Evolutionary conservation across 2,113 vertebrate genomes (phyloP), one percentile per base, ranked within the genome.

Genomic region (Cyprinodon brontotheroides): DNA sequence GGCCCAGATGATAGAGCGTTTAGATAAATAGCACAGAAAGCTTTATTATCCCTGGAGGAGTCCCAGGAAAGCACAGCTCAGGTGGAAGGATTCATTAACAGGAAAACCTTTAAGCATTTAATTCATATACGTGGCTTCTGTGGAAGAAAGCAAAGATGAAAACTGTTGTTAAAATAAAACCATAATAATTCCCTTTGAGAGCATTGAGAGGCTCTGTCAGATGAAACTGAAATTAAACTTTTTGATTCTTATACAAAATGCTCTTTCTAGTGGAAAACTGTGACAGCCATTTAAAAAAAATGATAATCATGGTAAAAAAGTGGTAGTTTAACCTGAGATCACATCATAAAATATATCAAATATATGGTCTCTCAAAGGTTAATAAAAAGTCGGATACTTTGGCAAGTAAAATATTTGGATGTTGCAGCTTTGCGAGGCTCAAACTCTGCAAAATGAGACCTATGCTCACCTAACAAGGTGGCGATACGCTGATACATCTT

Each of bases 401-500:
- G 29, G 29, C 29, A 20, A 20, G n/a, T 45, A 45, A 8, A 57
- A 9, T 4, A 57, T 20, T n/a, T 10, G 9, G 17, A 10, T 57
- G 50, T 20, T 57, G 50, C 50, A n/a, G 50, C 50, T 9, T 57
- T 10, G 63, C 68, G 45, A 39, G 29, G n/a, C 41, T 74, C 60
- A 36, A 66, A 29, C 2, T 11, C 0, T 43, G 17, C 64, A 72
- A 66, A 61, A 4, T 20, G 69, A 53, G 73, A 78, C n/a, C 22
- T 40, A 0, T 17, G 59, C n/a, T 61, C 62, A 59, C 70, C 61
- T 45, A 50, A 74, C 22, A 6, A 64, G 50, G 22, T 13, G 22
- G 63, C 72, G 72, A 79, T 50, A 65, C 22, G 60, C n/a, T 48
- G 57, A 65, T 20, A 7, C 4, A 43, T 50, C 1, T 8, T 41